These are phyloP conservation scores for Saturnia japonica DNA, from an alignment of 2,888 invertebrate species.

Conservation along the genomic window DNA sequence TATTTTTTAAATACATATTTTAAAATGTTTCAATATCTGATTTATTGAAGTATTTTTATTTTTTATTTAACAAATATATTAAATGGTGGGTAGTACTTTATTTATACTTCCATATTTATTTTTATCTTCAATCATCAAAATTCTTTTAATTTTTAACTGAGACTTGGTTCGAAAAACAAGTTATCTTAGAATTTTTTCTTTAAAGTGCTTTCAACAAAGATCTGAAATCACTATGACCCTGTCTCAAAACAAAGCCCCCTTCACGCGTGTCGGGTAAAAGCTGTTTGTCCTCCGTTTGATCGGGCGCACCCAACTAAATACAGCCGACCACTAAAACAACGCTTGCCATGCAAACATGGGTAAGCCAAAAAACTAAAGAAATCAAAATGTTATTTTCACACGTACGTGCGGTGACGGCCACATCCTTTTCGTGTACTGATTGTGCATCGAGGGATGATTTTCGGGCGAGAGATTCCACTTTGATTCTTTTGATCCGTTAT, in stretches of 20 bases:
- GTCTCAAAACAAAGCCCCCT: constrained; percentile 3
- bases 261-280: constrained; percentile 15
- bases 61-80: too few relatives aligned
- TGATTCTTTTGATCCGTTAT: constrained; percentile 26
- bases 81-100: too few relatives aligned
- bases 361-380: constrained; percentile 46
- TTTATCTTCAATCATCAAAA: neutral
- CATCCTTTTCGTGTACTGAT: constrained; percentile 34
- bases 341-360: constrained; percentile 56
- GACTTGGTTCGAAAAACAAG: neutral
- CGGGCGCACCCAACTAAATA: constrained; percentile 53
- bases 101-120: too few relatives aligned
- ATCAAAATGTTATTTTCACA: constrained; percentile 47
- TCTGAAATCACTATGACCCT: constrained; percentile 3
- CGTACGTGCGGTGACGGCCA: constrained; percentile 40
- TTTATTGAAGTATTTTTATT: too few relatives aligned
- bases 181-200: neutral
- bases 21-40: neutral
- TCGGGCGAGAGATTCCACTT: constrained; percentile 25
- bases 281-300: constrained; percentile 44
- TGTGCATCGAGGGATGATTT: constrained; percentile 30
- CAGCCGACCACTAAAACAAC: constrained; percentile 41
- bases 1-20: neutral
- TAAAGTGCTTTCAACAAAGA: neutral
- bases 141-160: neutral